Evolutionary conservation across 1,140 invertebrate genomes (phyloP).

Genomic region (Magallana angulata): DNA sequence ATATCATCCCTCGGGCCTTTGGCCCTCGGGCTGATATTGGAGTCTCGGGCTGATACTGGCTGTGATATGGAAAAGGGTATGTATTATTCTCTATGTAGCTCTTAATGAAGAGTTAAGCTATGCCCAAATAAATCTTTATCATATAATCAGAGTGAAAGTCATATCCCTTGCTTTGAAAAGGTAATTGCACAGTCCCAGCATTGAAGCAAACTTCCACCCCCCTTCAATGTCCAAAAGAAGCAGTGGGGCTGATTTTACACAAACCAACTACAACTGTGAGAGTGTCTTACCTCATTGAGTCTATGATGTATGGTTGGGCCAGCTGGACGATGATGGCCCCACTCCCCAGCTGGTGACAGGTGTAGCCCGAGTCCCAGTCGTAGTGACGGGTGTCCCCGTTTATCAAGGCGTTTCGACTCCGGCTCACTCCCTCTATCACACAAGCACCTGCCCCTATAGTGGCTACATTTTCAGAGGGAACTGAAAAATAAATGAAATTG

Average conservation of each 20-base stretch:
- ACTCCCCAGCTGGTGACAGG: conserved; percentile 98
- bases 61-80: too few relatives aligned
- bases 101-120: too few relatives aligned
- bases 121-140: too few relatives aligned
- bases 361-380: conserved; percentile 99
- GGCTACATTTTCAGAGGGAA: conserved; percentile 94
- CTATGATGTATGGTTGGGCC: conserved; percentile 96
- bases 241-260: neutral
- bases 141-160: too few relatives aligned
- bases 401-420: conserved; percentile 94
- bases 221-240: too few relatives aligned
- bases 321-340: conserved; percentile 96
- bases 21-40: too few relatives aligned
- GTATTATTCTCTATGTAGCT: too few relatives aligned
- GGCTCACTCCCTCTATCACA: conserved; percentile 96
- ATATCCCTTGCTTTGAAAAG: neutral
- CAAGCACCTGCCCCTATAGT: conserved; percentile 91
- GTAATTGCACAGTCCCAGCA: too few relatives aligned
- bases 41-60: too few relatives aligned
- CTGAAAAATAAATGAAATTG: conserved; percentile 77
- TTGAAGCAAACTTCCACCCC: too few relatives aligned
- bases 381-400: conserved; percentile 97
- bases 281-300: conserved; percentile 88
- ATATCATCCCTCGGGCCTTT: too few relatives aligned
- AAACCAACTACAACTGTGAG: too few relatives aligned